A percentile compares a stretch with the other conserved stretches of the same genome.
Conservation (phyloP, 2,797 vertebrate species). For the Ptychobarbus kaznakovi region DNA sequence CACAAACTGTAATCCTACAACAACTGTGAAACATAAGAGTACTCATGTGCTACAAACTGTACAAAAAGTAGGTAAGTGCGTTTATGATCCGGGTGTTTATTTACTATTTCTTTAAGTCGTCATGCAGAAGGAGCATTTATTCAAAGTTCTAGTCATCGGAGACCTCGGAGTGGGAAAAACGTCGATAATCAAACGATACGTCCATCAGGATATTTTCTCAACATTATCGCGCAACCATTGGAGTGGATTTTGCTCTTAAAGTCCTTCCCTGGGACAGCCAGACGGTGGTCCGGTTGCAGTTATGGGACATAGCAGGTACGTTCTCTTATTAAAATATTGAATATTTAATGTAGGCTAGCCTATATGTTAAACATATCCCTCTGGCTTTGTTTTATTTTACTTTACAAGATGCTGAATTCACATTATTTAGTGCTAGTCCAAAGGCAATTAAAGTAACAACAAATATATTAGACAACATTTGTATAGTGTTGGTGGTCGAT, state of each 20-base stretch:
- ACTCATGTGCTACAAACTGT: conserved; percentile 20
- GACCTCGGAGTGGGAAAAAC: conserved; percentile 85
- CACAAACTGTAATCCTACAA: conserved; percentile 16
- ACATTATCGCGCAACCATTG: conserved; percentile 82
- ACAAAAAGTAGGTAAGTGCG: conserved; percentile 31
- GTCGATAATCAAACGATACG: conserved; percentile 82
- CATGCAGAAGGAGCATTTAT: conserved; percentile 81
- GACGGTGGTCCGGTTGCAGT: conserved; percentile 79
- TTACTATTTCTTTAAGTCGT: neutral
- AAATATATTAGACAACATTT: neutral
- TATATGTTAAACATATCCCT: neutral
- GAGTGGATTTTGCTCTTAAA: conserved; percentile 83
- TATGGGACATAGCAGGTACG: conserved; percentile 84
- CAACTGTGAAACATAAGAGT: conserved; percentile 3
- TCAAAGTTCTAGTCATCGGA: conserved; percentile 82
- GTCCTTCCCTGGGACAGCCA: conserved; percentile 78
- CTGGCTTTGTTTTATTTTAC: neutral
- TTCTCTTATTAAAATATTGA: neutral
- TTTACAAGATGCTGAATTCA: neutral
- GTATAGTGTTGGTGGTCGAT: neutral
- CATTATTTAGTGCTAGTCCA: neutral
- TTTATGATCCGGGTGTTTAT: conserved; percentile 21
- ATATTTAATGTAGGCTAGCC: neutral
- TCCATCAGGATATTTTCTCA: conserved; percentile 84
- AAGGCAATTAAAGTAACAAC: neutral